phyloP scores from a whole-genome alignment of 2,888 invertebrate species.

The Polyommatus iphigenia region DNA sequence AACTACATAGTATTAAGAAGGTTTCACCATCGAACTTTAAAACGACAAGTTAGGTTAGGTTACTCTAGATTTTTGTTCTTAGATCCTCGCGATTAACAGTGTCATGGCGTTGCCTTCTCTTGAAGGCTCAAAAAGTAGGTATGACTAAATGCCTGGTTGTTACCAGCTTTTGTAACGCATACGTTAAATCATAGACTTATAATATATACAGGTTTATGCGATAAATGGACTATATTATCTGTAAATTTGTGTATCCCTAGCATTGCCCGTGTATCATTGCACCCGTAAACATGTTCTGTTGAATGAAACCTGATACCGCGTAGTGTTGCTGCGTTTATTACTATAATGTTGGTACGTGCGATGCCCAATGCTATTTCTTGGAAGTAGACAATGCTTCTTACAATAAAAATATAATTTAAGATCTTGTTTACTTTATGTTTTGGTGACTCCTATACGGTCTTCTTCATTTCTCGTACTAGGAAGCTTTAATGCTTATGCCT shows the following conservation, averaged over 20 bases:
- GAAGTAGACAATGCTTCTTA: background rate
- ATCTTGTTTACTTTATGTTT: background rate
- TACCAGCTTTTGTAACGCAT: too few species aligned
- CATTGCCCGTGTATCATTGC: background rate
- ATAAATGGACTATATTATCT: background rate
- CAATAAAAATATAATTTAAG: background rate
- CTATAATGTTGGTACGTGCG: slow-evolving; percentile 16
- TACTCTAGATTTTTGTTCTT: too few species aligned
- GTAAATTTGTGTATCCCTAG: background rate
- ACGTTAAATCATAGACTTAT: too few species aligned
- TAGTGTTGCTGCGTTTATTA: slow-evolving; percentile 10
- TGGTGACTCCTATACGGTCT: too few species aligned
- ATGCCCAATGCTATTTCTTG: background rate
- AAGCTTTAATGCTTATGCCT: too few species aligned
- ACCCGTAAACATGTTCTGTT: slow-evolving; percentile 17
- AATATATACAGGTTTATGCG: too few species aligned
- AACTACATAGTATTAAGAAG: background rate
- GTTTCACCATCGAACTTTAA: background rate
- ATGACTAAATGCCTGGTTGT: too few species aligned
- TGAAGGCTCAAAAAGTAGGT: too few species aligned
- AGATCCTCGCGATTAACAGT: too few species aligned
- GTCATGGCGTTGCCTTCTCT: too few species aligned
- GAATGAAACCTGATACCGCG: slow-evolving; percentile 12
- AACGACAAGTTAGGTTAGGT: too few species aligned
- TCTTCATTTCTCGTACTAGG: too few species aligned